A percentile compares a stretch with the other conserved stretches of the same genome.
Evolutionary conservation across 2,797 vertebrate species (phyloP).

Genomic region (Poecilia gillii): DNA sequence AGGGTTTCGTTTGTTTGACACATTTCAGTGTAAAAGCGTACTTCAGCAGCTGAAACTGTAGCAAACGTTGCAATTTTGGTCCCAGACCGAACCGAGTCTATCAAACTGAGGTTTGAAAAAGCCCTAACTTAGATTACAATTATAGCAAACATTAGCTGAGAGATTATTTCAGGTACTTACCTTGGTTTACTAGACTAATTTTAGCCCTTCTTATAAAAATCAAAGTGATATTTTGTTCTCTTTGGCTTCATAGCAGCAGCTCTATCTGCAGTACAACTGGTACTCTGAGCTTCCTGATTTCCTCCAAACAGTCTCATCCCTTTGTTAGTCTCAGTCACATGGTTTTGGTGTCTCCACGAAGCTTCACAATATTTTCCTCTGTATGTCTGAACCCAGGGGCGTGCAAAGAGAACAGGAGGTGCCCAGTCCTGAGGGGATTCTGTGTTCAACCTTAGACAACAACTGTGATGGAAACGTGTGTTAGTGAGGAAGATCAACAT

Average conservation of each 20-base stretch:
- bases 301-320: neutral
- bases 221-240: neutral
- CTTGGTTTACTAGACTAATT: neutral
- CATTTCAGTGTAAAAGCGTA: too few relatives aligned
- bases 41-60: too few relatives aligned
- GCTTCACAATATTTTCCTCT: neutral
- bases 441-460: neutral
- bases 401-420: neutral
- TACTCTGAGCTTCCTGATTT: neutral
- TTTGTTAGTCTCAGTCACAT: neutral
- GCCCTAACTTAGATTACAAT: neutral
- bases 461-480: neutral
- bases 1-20: too few relatives aligned
- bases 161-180: neutral
- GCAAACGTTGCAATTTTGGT: too few relatives aligned
- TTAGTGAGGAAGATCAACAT: neutral
- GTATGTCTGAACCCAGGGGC: neutral
- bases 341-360: neutral
- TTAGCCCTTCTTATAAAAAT: neutral
- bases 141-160: neutral
- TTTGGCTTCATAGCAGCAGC: neutral
- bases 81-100: too few relatives aligned
- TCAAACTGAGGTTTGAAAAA: too few relatives aligned
- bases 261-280: neutral
- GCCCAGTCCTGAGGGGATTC: constrained; percentile 1